A percentile compares a stretch with the other conserved stretches of the same genome.
Conservation (phyloP, 2,888 invertebrate genomes). For the Andrena bicolor region DNA sequence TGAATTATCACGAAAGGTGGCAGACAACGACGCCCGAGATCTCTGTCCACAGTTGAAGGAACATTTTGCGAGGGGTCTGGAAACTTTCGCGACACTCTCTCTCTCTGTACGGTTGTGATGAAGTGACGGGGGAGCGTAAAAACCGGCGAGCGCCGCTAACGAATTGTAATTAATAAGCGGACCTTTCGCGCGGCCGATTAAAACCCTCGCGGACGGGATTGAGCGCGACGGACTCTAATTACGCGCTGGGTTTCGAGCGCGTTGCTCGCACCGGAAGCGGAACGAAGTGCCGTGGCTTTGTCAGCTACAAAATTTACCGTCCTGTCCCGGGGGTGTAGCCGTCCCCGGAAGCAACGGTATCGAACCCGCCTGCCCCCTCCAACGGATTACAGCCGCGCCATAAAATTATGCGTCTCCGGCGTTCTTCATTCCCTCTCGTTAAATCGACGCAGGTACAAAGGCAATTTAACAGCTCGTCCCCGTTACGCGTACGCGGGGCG, state of each 20-base stretch:
- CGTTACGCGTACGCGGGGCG: constrained; percentile 3
- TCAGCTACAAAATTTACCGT: constrained; percentile 77
- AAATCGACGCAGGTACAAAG: constrained; percentile 46
- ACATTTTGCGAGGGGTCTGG: background rate
- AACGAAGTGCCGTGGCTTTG: constrained; percentile 71
- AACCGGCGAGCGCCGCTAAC: constrained; percentile 13
- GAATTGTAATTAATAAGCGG: constrained; percentile 56
- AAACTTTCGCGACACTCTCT: background rate
- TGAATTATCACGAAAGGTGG: no score
- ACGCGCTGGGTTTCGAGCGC: constrained; percentile 47
- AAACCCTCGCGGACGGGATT: constrained; percentile 48
- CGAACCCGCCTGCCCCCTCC: constrained; percentile 62
- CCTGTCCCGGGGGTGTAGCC: constrained; percentile 68
- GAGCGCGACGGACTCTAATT: constrained; percentile 61
- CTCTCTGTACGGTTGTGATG: background rate
- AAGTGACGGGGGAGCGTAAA: constrained; percentile 2
- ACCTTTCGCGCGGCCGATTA: constrained; percentile 59
- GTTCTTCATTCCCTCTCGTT: constrained; percentile 51
- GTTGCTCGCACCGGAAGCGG: constrained; percentile 56
- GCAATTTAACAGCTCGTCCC: constrained; percentile 46
- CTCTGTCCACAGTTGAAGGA: no score
- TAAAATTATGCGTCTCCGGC: constrained; percentile 64
- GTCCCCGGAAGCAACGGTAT: constrained; percentile 69
- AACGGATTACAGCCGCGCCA: constrained; percentile 63
- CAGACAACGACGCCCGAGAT: no score